Conservation (phyloP, 2,888 invertebrate species). For the Latrodectus hesperus region DNA sequence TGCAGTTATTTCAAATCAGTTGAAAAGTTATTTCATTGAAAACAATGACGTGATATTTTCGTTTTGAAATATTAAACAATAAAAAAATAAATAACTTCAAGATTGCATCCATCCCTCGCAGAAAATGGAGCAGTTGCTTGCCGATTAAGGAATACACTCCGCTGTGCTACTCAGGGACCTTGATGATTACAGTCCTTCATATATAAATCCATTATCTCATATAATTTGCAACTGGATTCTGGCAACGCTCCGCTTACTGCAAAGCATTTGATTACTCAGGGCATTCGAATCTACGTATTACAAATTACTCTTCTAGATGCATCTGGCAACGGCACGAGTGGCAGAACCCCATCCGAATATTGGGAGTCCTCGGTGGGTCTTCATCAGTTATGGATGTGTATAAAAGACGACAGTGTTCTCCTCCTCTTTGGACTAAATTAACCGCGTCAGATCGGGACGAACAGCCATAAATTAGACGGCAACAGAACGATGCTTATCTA, state of each 20-base stretch:
- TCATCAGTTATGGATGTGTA: background rate
- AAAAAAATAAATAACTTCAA: too few relatives aligned
- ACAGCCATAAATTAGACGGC: conserved; percentile 14
- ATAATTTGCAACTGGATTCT: too few relatives aligned
- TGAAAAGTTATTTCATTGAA: too few relatives aligned
- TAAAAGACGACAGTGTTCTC: background rate
- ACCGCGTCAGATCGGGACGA: conserved; percentile 7
- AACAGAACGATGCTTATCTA: conserved; percentile 16
- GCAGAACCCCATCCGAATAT: background rate
- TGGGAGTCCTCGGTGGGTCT: background rate
- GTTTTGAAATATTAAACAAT: too few relatives aligned
- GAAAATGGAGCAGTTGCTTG: too few relatives aligned
- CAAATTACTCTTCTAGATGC: background rate
- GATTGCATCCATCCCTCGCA: too few relatives aligned
- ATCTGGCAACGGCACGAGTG: background rate
- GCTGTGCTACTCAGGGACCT: too few relatives aligned
- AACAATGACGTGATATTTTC: too few relatives aligned
- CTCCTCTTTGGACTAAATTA: conserved; percentile 27
- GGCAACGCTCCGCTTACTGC: background rate
- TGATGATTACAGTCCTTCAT: too few relatives aligned
- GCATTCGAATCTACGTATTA: background rate
- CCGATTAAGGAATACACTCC: too few relatives aligned
- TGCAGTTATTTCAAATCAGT: too few relatives aligned
- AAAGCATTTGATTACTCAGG: background rate
- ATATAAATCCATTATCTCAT: too few relatives aligned